Evolutionary conservation across 2,113 vertebrate genomes (phyloP), one percentile per base, ranked within the genome.

Genomic region (Siniperca chuatsi): DNA sequence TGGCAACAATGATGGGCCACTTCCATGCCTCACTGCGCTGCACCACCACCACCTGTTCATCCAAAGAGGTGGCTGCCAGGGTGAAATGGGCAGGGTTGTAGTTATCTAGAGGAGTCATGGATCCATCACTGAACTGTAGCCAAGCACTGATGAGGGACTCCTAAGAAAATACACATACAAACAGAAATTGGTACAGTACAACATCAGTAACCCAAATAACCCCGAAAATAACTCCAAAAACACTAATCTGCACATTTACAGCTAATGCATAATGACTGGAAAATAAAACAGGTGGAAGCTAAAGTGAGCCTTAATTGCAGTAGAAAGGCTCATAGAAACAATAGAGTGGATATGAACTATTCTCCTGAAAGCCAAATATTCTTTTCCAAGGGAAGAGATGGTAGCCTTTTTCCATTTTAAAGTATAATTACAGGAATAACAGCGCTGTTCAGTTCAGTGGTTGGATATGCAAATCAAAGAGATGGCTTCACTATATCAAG

Each of bases 61-160:
- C 96, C 90, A 98, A 85, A 0, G 98, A 98, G 20, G 92, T 94
- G 16, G 97, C 96, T 0, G 96, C 94, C 40, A 99, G 95, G 0
- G 91, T 92, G 78, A 98, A 99, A 90, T 98, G 97, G 82, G 95
- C 93, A 35, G 96, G 71, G 90, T 98, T 95, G 1, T 98, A 99
- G 76, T 98, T 97, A 84, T 99, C 98, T 75, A 99, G 94, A 0
- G 98, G 97, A 0, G 97, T 97, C 87, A 97, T 96, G 0, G 97
- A 97, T 86, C 97, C 97, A 5, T 99, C 98, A 0, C 97, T 99
- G 95, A 99, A 99, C 90, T 97, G 98, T 42, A 99, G 96, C 98
- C 98, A 99, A 4, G 96, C 96, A 87, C 97, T 99, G 83, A 98
- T 93, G 54, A 98, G 94, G 1, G 98, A 98, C 83, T 99, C 98